Evolutionary conservation across 1,140 invertebrate genomes (phyloP).

Genomic region (Drosophila funebris): DNA sequence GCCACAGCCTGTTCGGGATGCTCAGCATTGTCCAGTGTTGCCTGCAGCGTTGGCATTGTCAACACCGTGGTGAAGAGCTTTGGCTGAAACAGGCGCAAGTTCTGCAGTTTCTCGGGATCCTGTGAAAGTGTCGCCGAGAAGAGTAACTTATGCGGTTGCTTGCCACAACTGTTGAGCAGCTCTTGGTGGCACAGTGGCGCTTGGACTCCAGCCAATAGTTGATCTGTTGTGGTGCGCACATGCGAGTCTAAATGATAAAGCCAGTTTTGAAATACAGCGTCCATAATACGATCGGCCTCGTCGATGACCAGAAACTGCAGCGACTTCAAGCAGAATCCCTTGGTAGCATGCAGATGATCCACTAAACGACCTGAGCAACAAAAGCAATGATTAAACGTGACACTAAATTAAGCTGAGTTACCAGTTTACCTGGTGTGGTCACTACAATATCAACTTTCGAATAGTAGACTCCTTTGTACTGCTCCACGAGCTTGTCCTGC

Average conservation of each 20-base stretch:
- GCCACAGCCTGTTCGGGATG: background rate
- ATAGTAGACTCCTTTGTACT: conserved; percentile 85
- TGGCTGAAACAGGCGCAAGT: conserved; percentile 94
- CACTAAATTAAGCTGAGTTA: background rate
- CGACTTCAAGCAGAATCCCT: conserved; percentile 92
- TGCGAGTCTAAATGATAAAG: conserved; percentile 89
- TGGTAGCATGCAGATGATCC: conserved; percentile 94
- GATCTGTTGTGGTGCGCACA: conserved; percentile 83
- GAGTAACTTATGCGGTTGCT: conserved; percentile 93
- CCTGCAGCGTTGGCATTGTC: conserved; percentile 65
- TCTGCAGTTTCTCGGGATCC: conserved; percentile 96
- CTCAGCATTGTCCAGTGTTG: conserved; percentile 37
- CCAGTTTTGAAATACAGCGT: conserved; percentile 96
- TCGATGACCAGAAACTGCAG: conserved; percentile 96
- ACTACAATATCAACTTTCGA: conserved; percentile 94
- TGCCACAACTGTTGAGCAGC: conserved; percentile 54
- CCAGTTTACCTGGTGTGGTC: conserved; percentile 89
- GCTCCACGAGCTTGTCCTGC: conserved; percentile 89
- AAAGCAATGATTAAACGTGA: too few species aligned
- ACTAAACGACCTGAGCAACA: conserved; percentile 89
- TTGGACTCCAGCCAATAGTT: conserved; percentile 62
- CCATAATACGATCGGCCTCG: conserved; percentile 97
- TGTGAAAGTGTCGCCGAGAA: conserved; percentile 98
- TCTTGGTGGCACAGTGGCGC: conserved; percentile 70
- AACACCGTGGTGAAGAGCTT: conserved; percentile 93